Base-by-base conservation (phyloP, 2,888 invertebrate species). In the Patella ulyssiponensis region DNA sequence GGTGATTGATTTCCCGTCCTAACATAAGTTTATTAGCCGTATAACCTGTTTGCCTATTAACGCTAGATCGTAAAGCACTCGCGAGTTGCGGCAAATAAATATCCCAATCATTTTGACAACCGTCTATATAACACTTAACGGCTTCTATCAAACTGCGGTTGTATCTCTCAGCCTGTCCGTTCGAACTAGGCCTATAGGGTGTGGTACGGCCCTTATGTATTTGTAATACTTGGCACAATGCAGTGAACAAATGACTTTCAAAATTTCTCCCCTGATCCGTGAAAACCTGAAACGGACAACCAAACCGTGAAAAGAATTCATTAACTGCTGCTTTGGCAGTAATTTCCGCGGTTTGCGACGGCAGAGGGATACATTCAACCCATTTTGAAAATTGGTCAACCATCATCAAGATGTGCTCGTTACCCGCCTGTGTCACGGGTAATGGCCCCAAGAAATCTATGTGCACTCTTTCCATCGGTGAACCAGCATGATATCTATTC, bases 21-120 rank as follows among this genome's bases (percentile, higher is more conserved):
- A 82, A 64, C 81, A 82, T 79, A n/a, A 81, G n/a, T 14, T 44
- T 70, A 64, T 82, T 82, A 54, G 80, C 72, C 1, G 80, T 78
- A 69, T 75, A 79, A 11, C 81, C 79, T 0, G 78, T 81, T 15
- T 74, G 71, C 14, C 79, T 15, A 70, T 82, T 81, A 2, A 74
- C 74, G 5, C 77, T 78, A 2, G 79, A 51, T 20, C 78, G 51
- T 7, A 79, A 20, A 11, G 81, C 80, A 20, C 79, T 76, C 2
- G 79, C 77, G 14, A 82, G 69, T 51, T 77, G 33, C 76, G 9
- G 71, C 77, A 17, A 81, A 44, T 54, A 75, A 64, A 3, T 64
- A 20, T 74, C 78, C 82, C 80, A 76, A 82, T 11, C 69, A 51
- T 15, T 69, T 15, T 23, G 76, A 76, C 4, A 54, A 56, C 23